Base-by-base conservation (phyloP, 2,113 vertebrate genomes). In the Oryzias melastigma region DNA sequence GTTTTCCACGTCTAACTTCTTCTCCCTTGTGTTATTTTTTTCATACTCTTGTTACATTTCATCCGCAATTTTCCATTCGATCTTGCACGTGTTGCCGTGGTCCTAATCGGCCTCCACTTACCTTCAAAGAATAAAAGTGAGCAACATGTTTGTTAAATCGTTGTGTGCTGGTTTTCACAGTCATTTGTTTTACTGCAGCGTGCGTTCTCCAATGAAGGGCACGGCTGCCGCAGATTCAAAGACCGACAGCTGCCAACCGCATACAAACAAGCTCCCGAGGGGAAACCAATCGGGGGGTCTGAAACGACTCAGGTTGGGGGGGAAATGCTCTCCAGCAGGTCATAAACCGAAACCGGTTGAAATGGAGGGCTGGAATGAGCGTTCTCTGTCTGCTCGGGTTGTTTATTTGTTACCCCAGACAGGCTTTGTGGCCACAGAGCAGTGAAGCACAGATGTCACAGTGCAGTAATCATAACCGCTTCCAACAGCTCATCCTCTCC, bases 271-370 rank as follows among this genome's bases (percentile, higher is more conserved):
- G 71, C 75, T 79, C 74, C 77, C 70, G 29, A 35, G 71, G 75
- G 66, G 69, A 81, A 83, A 76, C 57, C 73, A 78, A 71, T 85
- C 82, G 67, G 65, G 51, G 20, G 65, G 75, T 80, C 22, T 22
- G 73, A 78, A 77, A 85, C 78, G 71, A 83, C 63, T 79, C 40
- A 44, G 68, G 70, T 73, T 25, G 48, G 61, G 22, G n/a, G 22
- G 61, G 67, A 81, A 80, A 79, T 80, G 75, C 82, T 77, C 76
- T 71, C 67, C 75, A 82, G 78, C 71, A 66, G 72, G 73, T 75
- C 76, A 79, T 81, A 82, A 87, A 88, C 62, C 63, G 79, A 72
- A 78, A 68, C 65, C 66, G 77, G 82, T 55, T 75, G 82, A 75
- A 76, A 75, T 53, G 22, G 51, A 63, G 54, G 70, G 65, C 73